Percentiles rank a stretch among this genome's conserved stretches.
Evolutionary conservation across 2,888 invertebrate species (phyloP).

Genomic region (Lapara coniferarum): DNA sequence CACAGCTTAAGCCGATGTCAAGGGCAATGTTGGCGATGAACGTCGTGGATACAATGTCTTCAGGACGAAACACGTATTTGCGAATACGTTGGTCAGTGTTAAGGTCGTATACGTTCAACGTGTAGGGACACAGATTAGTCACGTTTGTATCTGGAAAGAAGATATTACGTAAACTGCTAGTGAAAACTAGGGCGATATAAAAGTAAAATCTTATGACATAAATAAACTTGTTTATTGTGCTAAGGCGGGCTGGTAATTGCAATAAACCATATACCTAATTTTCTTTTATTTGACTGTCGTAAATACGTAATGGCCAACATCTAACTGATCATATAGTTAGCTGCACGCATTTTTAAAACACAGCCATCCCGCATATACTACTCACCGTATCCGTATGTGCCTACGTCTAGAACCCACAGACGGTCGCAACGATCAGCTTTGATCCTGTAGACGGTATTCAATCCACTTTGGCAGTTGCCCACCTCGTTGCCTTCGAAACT

Average conservation of each 20-base stretch:
- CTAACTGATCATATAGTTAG: too few species aligned
- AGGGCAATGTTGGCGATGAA: constrained; percentile 95
- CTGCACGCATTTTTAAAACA: background rate
- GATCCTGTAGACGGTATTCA: constrained; percentile 91
- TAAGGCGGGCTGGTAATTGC: background rate
- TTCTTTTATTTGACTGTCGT: background rate
- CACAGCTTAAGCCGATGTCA: constrained; percentile 89
- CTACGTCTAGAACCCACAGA: constrained; percentile 92
- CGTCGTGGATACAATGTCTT: constrained; percentile 89
- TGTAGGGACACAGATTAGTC: constrained; percentile 90
- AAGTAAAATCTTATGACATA: constrained; percentile 2
- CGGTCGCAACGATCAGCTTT: constrained; percentile 91
- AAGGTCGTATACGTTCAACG: constrained; percentile 90
- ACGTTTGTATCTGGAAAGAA: constrained; percentile 38
- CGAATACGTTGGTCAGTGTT: constrained; percentile 88
- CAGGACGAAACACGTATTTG: constrained; percentile 86
- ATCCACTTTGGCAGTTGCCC: constrained; percentile 89
- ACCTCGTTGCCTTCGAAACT: constrained; percentile 89
- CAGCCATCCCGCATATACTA: constrained; percentile 30
- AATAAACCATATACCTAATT: constrained; percentile 5
- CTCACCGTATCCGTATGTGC: constrained; percentile 90
- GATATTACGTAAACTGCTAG: background rate
- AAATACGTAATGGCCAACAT: constrained; percentile 3
- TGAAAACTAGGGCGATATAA: background rate
- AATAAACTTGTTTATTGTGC: constrained; percentile 3